Percentiles rank a stretch among this genome's conserved stretches.
These are phyloP conservation scores for Galaxias olidus DNA, from an alignment of 2,797 vertebrate genomes.

Conservation along the genomic window DNA sequence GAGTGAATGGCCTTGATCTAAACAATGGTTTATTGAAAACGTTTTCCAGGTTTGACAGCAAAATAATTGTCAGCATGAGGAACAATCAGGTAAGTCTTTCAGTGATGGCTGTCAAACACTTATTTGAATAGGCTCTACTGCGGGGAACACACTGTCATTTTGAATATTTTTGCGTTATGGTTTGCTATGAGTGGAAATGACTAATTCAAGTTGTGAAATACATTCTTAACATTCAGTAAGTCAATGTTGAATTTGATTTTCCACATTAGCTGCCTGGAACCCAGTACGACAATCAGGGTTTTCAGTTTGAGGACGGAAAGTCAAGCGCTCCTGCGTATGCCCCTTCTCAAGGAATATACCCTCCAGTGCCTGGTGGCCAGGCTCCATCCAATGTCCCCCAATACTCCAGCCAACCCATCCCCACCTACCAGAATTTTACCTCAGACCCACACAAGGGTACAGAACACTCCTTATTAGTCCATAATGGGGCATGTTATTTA, in stretches of 20 bases:
- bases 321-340: slow-evolving; percentile 29
- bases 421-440: slow-evolving; percentile 42
- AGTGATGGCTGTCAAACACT: not conserved
- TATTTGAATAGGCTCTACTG: not conserved
- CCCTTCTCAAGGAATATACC: slow-evolving; percentile 19
- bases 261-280: slow-evolving; percentile 23
- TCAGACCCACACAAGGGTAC: slow-evolving; percentile 48
- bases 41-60: slow-evolving; percentile 8
- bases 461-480: too few species aligned
- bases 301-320: slow-evolving; percentile 45
- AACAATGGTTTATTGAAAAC: not conserved
- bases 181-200: too few species aligned
- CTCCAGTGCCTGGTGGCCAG: slow-evolving; percentile 6
- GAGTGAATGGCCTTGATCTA: not conserved
- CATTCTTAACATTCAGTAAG: too few species aligned
- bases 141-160: too few species aligned
- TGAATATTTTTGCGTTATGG: too few species aligned
- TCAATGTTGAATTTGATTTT: not conserved
- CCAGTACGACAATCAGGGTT: slow-evolving; percentile 60
- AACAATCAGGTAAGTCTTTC: slow-evolving; percentile 38
- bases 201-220: too few species aligned
- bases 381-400: slow-evolving; percentile 1
- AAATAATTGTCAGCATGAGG: slow-evolving; percentile 37
- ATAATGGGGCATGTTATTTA: too few species aligned
- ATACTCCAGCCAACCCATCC: slow-evolving; percentile 36